Evolutionary conservation across 2,113 vertebrate genomes (phyloP), one percentile per base, ranked within the genome.

Genomic region (Clarias batrachus): DNA sequence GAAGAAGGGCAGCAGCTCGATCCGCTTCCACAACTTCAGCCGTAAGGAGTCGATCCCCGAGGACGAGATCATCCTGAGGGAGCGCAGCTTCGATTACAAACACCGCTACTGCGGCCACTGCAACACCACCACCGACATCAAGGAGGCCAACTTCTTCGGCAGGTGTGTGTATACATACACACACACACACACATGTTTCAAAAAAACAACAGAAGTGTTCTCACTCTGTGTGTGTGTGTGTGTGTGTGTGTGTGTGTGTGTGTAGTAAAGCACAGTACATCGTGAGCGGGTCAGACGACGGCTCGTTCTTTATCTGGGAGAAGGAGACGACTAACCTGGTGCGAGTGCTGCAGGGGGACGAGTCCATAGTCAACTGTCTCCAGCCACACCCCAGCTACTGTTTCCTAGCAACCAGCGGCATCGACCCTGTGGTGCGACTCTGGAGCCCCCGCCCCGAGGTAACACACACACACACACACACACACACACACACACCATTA

Each of bases 221-320:
- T 62, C 60, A 62, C 7, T 21, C 23, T n/a, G 14, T 66, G 33
- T 52, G 1, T 41, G 63, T 87, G 17, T 86, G 85, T 89, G 63
- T 87, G 17, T 81, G 63, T 48, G 41, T 77, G 63, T 70, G 81
- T 84, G 82, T 82, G 33, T 66, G 63, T 33, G 70, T 82, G 54
- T 70, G 78, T 93, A 99, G 98, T 94, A 98, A 99, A 82, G 98
- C 97, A 14, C 98, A 99, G 90, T 99, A 99, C 91, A 98, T 99
- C 0, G 95, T 99, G 91, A 99, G 98, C 0, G 98, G 98, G 86
- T 99, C 98, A 0, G 98, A 99, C 0, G 98, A 99, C 1, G 98
- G 98, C 91, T 99, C 98, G 54, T 98, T 99, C 95, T 99, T 99
- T 93, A 97, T 99, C 94, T 99, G 98, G 98, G 98, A 99, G 93